Evolutionary conservation across 2,797 vertebrate genomes (phyloP).

Genomic region (Bradypus variegatus): DNA sequence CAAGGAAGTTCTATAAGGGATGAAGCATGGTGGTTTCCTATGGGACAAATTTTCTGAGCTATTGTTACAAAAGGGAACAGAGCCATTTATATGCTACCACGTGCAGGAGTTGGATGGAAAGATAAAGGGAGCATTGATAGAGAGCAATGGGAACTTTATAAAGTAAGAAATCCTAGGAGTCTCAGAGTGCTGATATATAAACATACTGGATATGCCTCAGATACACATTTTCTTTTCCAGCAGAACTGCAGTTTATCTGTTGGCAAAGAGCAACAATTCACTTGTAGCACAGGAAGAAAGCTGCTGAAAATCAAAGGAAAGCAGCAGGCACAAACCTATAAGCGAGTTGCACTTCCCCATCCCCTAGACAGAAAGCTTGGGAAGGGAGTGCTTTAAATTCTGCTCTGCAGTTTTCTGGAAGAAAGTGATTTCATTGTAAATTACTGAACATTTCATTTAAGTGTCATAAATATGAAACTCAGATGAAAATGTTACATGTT

Average conservation of each 20-base stretch:
- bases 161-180: background rate
- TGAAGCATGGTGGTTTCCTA: background rate
- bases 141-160: constrained; percentile 18
- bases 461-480: constrained; percentile 68
- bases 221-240: constrained; percentile 4
- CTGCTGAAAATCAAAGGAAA: constrained; percentile 55
- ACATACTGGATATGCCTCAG: background rate
- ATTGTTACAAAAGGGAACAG: constrained; percentile 1
- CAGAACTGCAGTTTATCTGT: constrained; percentile 42
- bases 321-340: constrained; percentile 37
- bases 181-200: background rate
- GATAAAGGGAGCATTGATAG: background rate
- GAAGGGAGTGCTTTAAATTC: constrained; percentile 35
- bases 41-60: background rate
- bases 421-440: constrained; percentile 56
- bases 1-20: background rate
- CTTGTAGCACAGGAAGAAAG: constrained; percentile 47
- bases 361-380: constrained; percentile 47
- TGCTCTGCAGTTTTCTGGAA: constrained; percentile 39
- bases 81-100: background rate
- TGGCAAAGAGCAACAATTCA: constrained; percentile 45
- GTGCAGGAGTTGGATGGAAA: background rate
- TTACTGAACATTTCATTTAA: constrained; percentile 72
- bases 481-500: constrained; percentile 68
- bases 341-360: background rate